Evolutionary conservation across 2,113 vertebrate genomes (phyloP), one percentile per base, ranked within the genome.

Genomic region (Castor canadensis): DNA sequence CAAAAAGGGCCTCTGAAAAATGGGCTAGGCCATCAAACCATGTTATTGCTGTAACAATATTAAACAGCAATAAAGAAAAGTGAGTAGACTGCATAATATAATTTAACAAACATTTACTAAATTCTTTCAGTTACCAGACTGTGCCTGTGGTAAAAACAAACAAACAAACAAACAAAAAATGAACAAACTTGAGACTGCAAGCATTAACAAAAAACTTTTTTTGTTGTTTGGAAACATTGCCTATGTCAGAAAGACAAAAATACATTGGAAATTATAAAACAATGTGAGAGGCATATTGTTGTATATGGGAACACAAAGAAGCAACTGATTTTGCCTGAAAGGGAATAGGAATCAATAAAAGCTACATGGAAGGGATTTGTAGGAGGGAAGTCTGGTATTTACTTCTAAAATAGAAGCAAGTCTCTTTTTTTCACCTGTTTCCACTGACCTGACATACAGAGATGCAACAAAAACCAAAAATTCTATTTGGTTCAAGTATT

Each of bases 1-100:
- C 15, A 93, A 58, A 84, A 77, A 80, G 8, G n/a, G 16, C 17
- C 62, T 93, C 89, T 92, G 83, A 62, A 91, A 96, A 93, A 77
- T 54, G 56, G 17, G 1, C 67, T 86, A 82, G 17, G n/a, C 67
- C 32, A 77, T 72, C n/a, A 86, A 83, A 86, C 60, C 52, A 0
- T 12, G 77, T 88, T 54, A 66, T 60, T 28, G 15, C 17, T 83
- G 40, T 67, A 84, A 12, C 28, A 45, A 67, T 58, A 89, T 58
- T 89, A 82, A 94, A 52, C 3, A 67, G 28, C 28, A 89, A 54
- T 30, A 86, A 58, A 45, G 22, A n/a, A 69, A 79, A 83, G 30
- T 43, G 20, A 91, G 30, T 30, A 38, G 30, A 22, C 35, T 87
- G 22, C 19, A 54, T 52, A 40, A 95, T 45, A 17, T 80, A 97